Evolutionary conservation across 2,888 invertebrate species (phyloP).

Genomic region (Nymphalis polychloros): DNA sequence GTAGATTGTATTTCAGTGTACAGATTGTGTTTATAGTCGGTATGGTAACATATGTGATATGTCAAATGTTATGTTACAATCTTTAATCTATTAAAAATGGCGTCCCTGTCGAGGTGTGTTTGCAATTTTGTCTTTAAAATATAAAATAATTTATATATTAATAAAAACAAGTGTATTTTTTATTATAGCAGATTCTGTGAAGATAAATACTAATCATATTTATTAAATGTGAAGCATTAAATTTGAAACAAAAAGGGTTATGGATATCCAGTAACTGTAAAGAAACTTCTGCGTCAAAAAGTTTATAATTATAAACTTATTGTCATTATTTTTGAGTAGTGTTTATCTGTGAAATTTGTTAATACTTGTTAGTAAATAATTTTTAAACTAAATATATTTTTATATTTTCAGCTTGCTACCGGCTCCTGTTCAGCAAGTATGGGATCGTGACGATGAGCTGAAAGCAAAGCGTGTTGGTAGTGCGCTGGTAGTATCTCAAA

Average conservation of each 20-base stretch:
- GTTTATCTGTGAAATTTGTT: too few relatives aligned
- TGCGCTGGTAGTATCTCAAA: constrained; percentile 88
- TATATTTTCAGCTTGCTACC: constrained; percentile 86
- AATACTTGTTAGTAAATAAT: too few relatives aligned
- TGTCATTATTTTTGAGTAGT: too few relatives aligned
- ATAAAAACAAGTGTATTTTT: not conserved
- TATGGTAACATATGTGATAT: not conserved
- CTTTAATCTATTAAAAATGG: constrained; percentile 56
- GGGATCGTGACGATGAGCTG: constrained; percentile 93
- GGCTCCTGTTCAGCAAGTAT: constrained; percentile 91
- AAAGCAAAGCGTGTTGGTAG: constrained; percentile 80
- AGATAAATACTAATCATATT: not conserved
- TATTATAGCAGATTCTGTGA: not conserved
- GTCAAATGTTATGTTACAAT: not conserved
- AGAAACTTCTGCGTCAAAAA: too few relatives aligned
- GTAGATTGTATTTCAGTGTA: too few relatives aligned
- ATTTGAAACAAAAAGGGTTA: not conserved
- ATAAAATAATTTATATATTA: not conserved
- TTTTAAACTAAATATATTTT: too few relatives aligned
- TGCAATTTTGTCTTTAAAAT: constrained; percentile 13
- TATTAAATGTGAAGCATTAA: not conserved
- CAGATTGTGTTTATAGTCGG: too few relatives aligned
- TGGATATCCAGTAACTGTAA: not conserved
- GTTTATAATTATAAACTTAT: too few relatives aligned
- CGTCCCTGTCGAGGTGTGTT: constrained; percentile 73